Evolutionary conservation across 2,888 invertebrate genomes (phyloP).

Genomic region (Hirtodrosophila alboralis): DNA sequence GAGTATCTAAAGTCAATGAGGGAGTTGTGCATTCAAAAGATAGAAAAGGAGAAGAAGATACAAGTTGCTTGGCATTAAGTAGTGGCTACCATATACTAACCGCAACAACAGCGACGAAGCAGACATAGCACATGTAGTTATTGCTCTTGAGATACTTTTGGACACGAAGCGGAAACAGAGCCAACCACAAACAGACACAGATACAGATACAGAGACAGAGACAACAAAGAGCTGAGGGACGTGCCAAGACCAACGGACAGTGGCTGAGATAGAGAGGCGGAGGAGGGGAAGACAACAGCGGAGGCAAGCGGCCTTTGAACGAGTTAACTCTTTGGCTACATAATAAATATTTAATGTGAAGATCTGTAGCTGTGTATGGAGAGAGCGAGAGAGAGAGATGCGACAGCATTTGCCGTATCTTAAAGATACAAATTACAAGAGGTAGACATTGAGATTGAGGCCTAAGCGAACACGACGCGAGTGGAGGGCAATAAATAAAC

Average conservation of each 20-base stretch:
- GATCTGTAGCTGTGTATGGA: conserved; percentile 37
- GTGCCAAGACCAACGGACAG: conserved; percentile 23
- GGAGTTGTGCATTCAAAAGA: conserved; percentile 10
- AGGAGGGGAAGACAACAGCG: conserved; percentile 20
- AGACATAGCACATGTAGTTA: conserved; percentile 59
- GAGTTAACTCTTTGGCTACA: conserved; percentile 77
- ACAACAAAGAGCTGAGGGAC: conserved; percentile 46
- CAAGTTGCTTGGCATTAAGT: conserved; percentile 57
- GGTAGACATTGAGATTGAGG: conserved; percentile 77
- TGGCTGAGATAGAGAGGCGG: conserved; percentile 4
- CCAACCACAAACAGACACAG: conserved; percentile 42
- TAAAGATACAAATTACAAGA: conserved; percentile 77
- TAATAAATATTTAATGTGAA: conserved; percentile 75
- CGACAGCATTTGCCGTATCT: conserved; percentile 65
- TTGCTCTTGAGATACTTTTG: conserved; percentile 79
- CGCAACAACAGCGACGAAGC: conserved; percentile 40
- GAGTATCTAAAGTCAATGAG: conserved; percentile 22
- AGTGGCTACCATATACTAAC: conserved; percentile 61
- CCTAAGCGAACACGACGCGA: conserved; percentile 61
- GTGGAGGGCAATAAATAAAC: conserved; percentile 68
- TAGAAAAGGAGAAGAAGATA: conserved; percentile 7
- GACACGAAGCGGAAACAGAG: conserved; percentile 74
- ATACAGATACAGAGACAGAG: conserved; percentile 2
- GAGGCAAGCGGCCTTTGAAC: conserved; percentile 53
- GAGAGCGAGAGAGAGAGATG: conserved; percentile 23